Conservation (phyloP, 2,113 vertebrate genomes). For the Oreochromis niloticus region DNA sequence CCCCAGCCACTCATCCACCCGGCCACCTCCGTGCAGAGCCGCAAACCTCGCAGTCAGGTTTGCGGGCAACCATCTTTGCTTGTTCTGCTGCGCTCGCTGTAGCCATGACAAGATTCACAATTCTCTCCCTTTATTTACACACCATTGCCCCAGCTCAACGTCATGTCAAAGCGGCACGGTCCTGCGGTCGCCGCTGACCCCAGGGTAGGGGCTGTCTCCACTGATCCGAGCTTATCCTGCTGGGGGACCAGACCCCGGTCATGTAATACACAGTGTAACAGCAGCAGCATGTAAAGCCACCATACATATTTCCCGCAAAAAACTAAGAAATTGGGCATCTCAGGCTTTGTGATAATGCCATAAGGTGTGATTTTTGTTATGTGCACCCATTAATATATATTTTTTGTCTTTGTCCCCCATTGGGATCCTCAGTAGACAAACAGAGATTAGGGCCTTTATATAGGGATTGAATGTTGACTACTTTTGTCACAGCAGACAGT, state of each 20-base stretch:
- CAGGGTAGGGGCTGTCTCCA: conserved; percentile 87
- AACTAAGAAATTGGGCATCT: not conserved
- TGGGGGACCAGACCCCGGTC: conserved; percentile 72
- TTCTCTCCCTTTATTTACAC: conserved; percentile 92
- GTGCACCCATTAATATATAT: not conserved
- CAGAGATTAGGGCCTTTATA: conserved; percentile 6
- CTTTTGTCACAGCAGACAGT: conserved; percentile 79
- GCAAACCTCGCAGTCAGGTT: conserved; percentile 80
- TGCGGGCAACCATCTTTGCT: conserved; percentile 88
- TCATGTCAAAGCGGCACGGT: conserved; percentile 81
- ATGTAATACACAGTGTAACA: conserved; percentile 61
- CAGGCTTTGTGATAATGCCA: not conserved
- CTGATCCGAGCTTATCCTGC: conserved; percentile 81
- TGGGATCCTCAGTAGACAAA: not conserved
- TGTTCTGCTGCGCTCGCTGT: conserved; percentile 79
- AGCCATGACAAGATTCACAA: conserved; percentile 85
- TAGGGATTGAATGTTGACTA: conserved; percentile 68
- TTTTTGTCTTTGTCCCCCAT: not conserved
- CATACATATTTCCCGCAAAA: conserved; percentile 59
- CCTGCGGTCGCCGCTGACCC: conserved; percentile 81
- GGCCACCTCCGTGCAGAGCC: conserved; percentile 36
- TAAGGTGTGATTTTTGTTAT: not conserved
- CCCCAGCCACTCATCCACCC: conserved; percentile 33
- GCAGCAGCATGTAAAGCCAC: conserved; percentile 62
- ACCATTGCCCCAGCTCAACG: conserved; percentile 88